Percentiles rank a stretch among this genome's conserved stretches.
phyloP scores from a whole-genome alignment of 2,797 vertebrate species.

The Chrysocyon brachyurus region DNA sequence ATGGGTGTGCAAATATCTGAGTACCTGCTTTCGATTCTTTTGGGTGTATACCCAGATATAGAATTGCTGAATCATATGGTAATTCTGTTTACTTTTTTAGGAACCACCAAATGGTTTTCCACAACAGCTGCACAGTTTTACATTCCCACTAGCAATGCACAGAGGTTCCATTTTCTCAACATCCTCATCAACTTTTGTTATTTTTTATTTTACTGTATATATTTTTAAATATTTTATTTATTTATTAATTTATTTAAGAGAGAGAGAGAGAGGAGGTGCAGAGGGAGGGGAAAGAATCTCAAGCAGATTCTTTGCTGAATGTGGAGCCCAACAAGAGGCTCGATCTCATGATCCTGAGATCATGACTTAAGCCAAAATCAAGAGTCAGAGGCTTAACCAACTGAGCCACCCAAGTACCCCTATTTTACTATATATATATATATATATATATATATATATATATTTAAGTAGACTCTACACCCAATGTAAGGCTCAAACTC shows the following conservation, averaged over 20 bases:
- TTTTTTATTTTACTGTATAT: background rate
- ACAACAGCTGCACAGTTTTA: background rate
- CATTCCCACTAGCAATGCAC: background rate
- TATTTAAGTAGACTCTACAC: background rate
- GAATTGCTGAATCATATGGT: background rate
- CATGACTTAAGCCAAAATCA: background rate
- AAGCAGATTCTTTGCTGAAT: background rate
- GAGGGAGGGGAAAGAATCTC: background rate
- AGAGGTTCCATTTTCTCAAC: background rate
- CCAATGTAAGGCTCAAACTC: background rate
- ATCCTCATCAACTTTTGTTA: background rate
- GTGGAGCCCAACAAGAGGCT: background rate
- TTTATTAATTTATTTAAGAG: background rate
- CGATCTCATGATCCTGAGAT: background rate
- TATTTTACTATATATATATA: background rate
- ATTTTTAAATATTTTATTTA: background rate
- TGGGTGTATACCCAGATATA: background rate
- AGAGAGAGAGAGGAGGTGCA: background rate
- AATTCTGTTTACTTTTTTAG: conserved; percentile 10
- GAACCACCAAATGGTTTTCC: background rate
- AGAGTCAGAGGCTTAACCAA: background rate
- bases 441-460: background rate
- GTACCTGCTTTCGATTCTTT: background rate
- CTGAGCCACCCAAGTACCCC: background rate
- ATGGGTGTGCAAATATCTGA: background rate